Evolutionary conservation across 2,888 invertebrate genomes (phyloP).

Genomic region (Micropterix aruncella): DNA sequence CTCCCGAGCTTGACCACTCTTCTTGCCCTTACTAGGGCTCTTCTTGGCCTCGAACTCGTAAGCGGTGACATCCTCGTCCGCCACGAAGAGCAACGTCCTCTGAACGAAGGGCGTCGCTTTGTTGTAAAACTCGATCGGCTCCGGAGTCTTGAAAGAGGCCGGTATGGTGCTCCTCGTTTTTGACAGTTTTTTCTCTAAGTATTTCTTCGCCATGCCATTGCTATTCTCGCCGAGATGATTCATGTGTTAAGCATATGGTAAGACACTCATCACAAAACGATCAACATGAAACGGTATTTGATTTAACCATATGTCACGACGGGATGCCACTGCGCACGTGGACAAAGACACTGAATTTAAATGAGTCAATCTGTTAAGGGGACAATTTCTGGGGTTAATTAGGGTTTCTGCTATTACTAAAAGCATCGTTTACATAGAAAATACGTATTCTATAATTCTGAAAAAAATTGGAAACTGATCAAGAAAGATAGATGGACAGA

Average conservation of each 20-base stretch:
- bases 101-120: constrained; percentile 39
- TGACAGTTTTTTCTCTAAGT: constrained; percentile 37
- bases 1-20: not conserved
- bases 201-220: constrained; percentile 37
- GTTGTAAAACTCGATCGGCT: constrained; percentile 34
- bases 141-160: constrained; percentile 32
- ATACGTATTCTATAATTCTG: too few relatives aligned
- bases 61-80: constrained; percentile 20
- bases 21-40: not conserved
- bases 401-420: too few relatives aligned
- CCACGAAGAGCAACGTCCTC: constrained; percentile 32
- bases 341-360: too few relatives aligned
- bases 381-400: too few relatives aligned
- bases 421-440: too few relatives aligned
- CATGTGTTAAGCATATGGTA: not conserved
- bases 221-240: constrained; percentile 4
- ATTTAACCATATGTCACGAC: too few relatives aligned
- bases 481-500: too few relatives aligned
- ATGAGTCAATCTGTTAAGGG: too few relatives aligned
- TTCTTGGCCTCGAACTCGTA: constrained; percentile 1
- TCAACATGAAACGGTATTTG: too few relatives aligned
- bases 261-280: too few relatives aligned
- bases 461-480: too few relatives aligned
- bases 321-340: not conserved
- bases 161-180: constrained; percentile 34